These are phyloP conservation scores for Lepidurus apus DNA, from an alignment of 1,140 invertebrate species.

Conservation along the genomic window DNA sequence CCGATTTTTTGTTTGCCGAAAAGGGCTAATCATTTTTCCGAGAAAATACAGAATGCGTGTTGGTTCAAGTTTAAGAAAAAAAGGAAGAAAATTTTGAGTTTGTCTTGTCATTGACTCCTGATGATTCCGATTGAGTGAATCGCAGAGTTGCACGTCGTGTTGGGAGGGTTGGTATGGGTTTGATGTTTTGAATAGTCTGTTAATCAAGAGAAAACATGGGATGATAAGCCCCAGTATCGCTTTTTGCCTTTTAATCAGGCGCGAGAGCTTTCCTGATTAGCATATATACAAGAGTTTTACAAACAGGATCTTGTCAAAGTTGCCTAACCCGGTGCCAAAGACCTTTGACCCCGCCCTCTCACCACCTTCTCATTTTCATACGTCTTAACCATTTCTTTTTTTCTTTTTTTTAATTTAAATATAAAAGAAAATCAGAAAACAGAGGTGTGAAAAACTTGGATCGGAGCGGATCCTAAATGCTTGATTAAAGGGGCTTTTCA, in stretches of 20 bases:
- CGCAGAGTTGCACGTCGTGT: too few relatives aligned
- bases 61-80: too few relatives aligned
- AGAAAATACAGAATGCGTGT: too few relatives aligned
- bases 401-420: too few relatives aligned
- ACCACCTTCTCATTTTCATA: neutral
- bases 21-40: too few relatives aligned
- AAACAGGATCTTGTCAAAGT: constrained; percentile 20
- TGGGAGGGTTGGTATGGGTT: neutral
- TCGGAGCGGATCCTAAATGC: neutral
- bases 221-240: neutral
- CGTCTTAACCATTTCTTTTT: neutral
- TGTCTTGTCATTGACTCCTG: too few relatives aligned
- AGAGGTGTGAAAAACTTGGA: neutral
- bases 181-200: neutral
- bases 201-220: neutral
- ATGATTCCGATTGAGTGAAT: too few relatives aligned
- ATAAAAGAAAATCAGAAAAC: too few relatives aligned
- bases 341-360: constrained; percentile 13
- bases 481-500: constrained; percentile 5
- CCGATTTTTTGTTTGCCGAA: too few relatives aligned
- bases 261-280: neutral
- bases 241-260: constrained; percentile 2
- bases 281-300: constrained; percentile 19
- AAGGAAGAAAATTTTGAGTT: too few relatives aligned
- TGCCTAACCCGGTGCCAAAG: constrained; percentile 13